Evolutionary conservation across 2,888 invertebrate genomes (phyloP).

Genomic region (Eudemis profundana): DNA sequence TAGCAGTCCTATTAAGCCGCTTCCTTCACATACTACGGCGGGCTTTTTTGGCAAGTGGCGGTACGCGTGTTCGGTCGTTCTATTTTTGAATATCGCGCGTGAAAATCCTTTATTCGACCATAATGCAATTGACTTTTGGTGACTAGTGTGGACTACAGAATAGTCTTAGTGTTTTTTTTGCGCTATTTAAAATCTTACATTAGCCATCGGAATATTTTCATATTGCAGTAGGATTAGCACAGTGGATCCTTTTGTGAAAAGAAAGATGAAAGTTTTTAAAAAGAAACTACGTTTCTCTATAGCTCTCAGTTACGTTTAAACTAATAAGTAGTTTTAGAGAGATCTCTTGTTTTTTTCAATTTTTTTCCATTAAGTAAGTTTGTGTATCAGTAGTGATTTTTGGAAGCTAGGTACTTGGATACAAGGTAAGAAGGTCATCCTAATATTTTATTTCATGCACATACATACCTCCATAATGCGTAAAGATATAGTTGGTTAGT

Average conservation of each 20-base stretch:
- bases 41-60: constrained; percentile 65
- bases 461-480: no score
- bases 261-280: constrained; percentile 83
- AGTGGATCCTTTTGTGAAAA: constrained; percentile 78
- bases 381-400: constrained; percentile 63
- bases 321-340: constrained; percentile 38
- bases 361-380: constrained; percentile 41
- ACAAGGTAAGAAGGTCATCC: constrained; percentile 1
- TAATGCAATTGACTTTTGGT: constrained; percentile 61
- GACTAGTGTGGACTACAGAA: constrained; percentile 51
- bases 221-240: constrained; percentile 49
- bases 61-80: constrained; percentile 56
- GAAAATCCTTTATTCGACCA: constrained; percentile 60
- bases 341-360: neutral
- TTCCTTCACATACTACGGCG: constrained; percentile 61
- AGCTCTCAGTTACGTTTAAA: constrained; percentile 59
- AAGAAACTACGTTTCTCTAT: constrained; percentile 81
- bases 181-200: constrained; percentile 47
- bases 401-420: neutral
- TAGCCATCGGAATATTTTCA: constrained; percentile 44
- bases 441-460: no score
- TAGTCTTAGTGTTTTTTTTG: constrained; percentile 55
- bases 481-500: no score
- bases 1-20: constrained; percentile 66
- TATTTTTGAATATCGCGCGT: constrained; percentile 71